phyloP scores from a whole-genome alignment of 2,888 invertebrate species.

The Eristalinus aeneus region DNA sequence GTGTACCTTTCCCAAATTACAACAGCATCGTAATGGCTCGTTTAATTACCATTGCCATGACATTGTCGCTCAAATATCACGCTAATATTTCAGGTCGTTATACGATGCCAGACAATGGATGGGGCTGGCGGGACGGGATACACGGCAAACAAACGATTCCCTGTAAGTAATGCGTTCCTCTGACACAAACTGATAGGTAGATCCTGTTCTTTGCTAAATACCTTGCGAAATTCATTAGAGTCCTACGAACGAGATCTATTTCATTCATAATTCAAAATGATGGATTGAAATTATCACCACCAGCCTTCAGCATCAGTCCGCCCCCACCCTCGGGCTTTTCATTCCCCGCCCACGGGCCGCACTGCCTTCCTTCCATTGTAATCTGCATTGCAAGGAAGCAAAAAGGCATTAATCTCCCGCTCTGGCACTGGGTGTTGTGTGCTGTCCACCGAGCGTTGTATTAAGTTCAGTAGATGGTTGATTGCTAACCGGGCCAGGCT shows the following conservation, averaged over 20 bases:
- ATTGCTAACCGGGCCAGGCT: not conserved
- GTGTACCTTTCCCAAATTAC: slow-evolving; percentile 31
- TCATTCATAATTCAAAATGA: slow-evolving; percentile 71
- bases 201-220: slow-evolving; percentile 70
- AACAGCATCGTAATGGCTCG: slow-evolving; percentile 48
- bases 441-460: slow-evolving; percentile 28
- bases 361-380: slow-evolving; percentile 56
- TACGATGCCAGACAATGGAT: slow-evolving; percentile 28
- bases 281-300: slow-evolving; percentile 70
- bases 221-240: slow-evolving; percentile 70
- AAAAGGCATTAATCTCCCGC: slow-evolving; percentile 69
- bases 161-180: slow-evolving; percentile 64
- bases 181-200: slow-evolving; percentile 71
- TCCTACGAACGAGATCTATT: slow-evolving; percentile 67
- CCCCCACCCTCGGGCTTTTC: not conserved
- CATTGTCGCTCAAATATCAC: slow-evolving; percentile 67
- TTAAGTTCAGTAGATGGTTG: slow-evolving; percentile 40
- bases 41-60: slow-evolving; percentile 59
- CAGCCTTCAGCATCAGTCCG: slow-evolving; percentile 12
- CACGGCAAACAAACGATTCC: slow-evolving; percentile 55
- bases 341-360: not conserved
- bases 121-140: not conserved
- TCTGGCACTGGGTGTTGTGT: slow-evolving; percentile 61
- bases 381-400: slow-evolving; percentile 69
- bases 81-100: slow-evolving; percentile 63